Conservation (phyloP, 2,797 vertebrate genomes). For the Bufotes viridis region DNA sequence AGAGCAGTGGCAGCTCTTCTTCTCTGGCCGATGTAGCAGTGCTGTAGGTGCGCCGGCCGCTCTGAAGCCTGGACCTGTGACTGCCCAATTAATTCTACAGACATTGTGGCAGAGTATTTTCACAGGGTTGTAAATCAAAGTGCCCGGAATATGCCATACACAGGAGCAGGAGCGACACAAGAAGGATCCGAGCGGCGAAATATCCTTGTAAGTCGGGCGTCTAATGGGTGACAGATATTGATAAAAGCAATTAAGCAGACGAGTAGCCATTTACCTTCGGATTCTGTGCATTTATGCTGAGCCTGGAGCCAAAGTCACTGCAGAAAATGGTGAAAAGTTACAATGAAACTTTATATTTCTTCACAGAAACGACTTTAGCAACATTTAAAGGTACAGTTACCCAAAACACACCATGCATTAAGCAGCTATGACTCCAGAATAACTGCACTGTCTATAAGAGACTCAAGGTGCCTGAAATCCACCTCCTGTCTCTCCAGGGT, state of each 20-base stretch:
- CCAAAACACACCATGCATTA: no score
- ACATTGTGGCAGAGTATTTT: not conserved
- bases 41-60: no score
- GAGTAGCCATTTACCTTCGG: conserved; percentile 11
- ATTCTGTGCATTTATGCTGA: not conserved
- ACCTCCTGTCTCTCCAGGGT: no score
- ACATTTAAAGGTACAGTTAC: no score
- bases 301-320: conserved; percentile 25
- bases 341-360: not conserved
- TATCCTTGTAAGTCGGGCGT: no score
- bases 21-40: no score
- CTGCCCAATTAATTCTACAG: not conserved
- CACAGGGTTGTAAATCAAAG: not conserved
- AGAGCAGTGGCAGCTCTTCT: no score
- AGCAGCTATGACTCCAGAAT: no score
- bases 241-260: not conserved
- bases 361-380: no score
- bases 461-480: no score
- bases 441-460: no score
- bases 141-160: not conserved
- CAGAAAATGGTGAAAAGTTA: not conserved
- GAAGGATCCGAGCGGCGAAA: not conserved
- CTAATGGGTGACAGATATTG: not conserved
- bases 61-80: not conserved
- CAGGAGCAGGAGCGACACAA: no score